These are phyloP conservation scores for Montipora foliosa DNA, from an alignment of 64 coral and sea anemone genomes.

Conservation along the genomic window DNA sequence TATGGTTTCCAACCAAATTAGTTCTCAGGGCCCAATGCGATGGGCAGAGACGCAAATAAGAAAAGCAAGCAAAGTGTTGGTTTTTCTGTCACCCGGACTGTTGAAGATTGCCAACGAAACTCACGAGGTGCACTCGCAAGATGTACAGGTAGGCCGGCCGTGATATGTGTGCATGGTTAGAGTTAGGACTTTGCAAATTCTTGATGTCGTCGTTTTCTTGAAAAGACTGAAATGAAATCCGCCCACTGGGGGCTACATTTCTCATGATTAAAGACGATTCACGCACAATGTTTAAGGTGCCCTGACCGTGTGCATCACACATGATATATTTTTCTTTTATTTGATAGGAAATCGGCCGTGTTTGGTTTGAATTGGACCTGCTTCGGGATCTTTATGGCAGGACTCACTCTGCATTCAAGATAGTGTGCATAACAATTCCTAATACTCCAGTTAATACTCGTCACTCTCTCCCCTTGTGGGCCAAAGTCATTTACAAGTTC, in stretches of 20 bases:
- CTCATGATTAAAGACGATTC: no score
- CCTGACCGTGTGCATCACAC: no score
- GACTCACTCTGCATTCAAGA: conserved; percentile 14
- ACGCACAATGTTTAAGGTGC: no score
- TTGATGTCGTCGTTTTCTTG: not conserved
- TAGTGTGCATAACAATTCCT: conserved; percentile 2
- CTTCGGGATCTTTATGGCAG: conserved; percentile 3
- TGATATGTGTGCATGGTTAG: no score
- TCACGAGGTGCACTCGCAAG: not conserved
- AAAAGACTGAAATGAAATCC: no score
- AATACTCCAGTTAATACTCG: not conserved
- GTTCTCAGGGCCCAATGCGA: not conserved
- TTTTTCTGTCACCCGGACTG: conserved; percentile 24
- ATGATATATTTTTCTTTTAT: not conserved
- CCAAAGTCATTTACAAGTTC: conserved; percentile 12
- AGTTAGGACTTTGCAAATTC: no score
- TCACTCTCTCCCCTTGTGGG: not conserved
- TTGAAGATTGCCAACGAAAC: not conserved
- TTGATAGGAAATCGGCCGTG: conserved; percentile 17
- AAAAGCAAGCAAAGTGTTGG: conserved; percentile 37
- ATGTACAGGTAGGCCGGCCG: no score
- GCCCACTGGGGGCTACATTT: no score
- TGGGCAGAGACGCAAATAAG: conserved; percentile 49
- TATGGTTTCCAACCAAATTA: conserved; percentile 29
- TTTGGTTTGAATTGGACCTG: conserved; percentile 26